Conservation (phyloP, 1,140 invertebrate species). For the Muscidifurax raptorellus region DNA sequence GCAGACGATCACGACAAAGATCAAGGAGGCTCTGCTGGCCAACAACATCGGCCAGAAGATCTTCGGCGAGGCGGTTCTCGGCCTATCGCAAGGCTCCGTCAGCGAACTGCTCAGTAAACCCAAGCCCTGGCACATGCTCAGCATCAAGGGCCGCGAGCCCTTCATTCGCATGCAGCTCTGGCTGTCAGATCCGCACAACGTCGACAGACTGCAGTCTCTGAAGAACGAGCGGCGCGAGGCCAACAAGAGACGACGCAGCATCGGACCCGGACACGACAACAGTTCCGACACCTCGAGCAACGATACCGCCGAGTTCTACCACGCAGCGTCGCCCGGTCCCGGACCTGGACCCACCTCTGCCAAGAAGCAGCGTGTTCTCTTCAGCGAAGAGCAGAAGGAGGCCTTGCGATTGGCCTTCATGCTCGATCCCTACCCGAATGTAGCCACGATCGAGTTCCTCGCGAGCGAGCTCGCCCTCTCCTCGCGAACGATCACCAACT, state of each 20-base stretch:
- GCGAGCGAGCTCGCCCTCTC: conserved; percentile 94
- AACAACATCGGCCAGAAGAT: conserved; percentile 99
- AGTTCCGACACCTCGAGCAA: conserved; percentile 91
- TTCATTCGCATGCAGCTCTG: conserved; percentile 99
- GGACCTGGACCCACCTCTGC: conserved; percentile 85
- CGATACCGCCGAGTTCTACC: conserved; percentile 92
- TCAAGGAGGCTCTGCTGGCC: conserved; percentile 96
- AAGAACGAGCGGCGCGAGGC: conserved; percentile 94
- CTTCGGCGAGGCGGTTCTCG: conserved; percentile 97
- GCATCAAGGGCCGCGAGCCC: conserved; percentile 97
- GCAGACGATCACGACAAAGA: conserved; percentile 96
- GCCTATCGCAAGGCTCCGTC: conserved; percentile 97
- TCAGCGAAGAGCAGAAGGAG: conserved; percentile 99
- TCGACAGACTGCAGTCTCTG: conserved; percentile 89
- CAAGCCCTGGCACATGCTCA: conserved; percentile 99
- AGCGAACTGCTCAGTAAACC: conserved; percentile 98
- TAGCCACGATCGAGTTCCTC: conserved; percentile 95
- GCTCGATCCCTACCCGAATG: conserved; percentile 96
- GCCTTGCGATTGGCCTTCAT: conserved; percentile 94
- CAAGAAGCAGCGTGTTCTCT: conserved; percentile 94
- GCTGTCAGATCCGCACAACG: conserved; percentile 95
- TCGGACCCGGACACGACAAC: conserved; percentile 88
- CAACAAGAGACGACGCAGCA: conserved; percentile 89
- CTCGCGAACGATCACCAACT: conserved; percentile 97
- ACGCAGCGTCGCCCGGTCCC: conserved; percentile 87